Percentiles rank a stretch among this genome's conserved stretches.
Evolutionary conservation across 2,888 invertebrate species (phyloP).

Genomic region (Pterobdella sp.): DNA sequence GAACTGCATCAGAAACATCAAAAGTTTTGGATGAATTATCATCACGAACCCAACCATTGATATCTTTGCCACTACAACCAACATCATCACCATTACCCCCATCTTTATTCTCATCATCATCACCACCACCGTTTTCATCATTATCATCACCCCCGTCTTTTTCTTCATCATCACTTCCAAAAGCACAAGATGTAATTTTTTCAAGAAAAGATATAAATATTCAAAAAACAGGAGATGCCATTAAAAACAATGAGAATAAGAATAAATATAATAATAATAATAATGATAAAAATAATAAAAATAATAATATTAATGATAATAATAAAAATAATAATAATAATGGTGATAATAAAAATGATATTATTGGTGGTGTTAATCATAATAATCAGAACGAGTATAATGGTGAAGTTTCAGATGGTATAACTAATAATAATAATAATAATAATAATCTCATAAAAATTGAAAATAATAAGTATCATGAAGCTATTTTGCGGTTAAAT

Average conservation of each 20-base stretch:
- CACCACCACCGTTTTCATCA: not conserved
- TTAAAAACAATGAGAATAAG: not conserved
- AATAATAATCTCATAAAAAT: not conserved
- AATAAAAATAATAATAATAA: constrained; percentile 4
- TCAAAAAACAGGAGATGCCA: not conserved
- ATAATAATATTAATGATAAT: not conserved
- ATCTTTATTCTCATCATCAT: not conserved
- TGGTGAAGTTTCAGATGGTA: no score
- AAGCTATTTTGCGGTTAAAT: not conserved
- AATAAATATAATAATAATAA: not conserved
- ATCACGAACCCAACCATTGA: not conserved
- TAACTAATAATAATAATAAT: constrained; percentile 6
- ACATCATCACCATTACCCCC: not conserved
- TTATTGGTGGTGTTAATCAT: not conserved
- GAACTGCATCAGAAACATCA: not conserved
- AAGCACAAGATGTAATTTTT: not conserved
- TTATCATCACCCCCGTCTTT: not conserved
- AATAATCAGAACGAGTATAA: no score
- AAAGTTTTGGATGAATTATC: not conserved
- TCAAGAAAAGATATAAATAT: not conserved
- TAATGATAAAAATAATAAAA: not conserved
- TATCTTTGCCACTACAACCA: not conserved
- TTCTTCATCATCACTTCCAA: not conserved
- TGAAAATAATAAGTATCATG: not conserved
- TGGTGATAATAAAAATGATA: not conserved